Evolutionary conservation across 2,888 invertebrate species (phyloP).

Genomic region (Thereva unica): DNA sequence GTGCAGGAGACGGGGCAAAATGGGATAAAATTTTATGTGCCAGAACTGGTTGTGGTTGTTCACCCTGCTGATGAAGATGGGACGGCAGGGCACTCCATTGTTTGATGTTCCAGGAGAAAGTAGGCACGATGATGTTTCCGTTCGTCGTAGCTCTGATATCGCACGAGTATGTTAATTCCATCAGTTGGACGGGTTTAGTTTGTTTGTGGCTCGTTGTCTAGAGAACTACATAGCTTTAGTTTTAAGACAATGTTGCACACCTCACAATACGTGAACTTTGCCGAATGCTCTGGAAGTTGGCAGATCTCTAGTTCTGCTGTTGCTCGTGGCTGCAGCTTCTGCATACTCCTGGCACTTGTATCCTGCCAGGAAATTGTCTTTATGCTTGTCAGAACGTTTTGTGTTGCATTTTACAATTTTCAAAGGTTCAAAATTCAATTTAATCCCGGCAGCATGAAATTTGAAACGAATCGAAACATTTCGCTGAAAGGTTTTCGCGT

Average conservation of each 20-base stretch:
- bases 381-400: conserved; percentile 30
- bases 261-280: conserved; percentile 14
- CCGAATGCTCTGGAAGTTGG: conserved; percentile 23
- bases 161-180: too few species aligned
- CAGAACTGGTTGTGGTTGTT: conserved; percentile 28
- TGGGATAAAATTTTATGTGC: conserved; percentile 16
- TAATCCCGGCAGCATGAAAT: conserved; percentile 39
- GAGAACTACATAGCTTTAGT: conserved; percentile 8
- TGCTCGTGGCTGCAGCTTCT: conserved; percentile 18
- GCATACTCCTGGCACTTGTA: not conserved
- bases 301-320: conserved; percentile 17
- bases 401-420: conserved; percentile 31
- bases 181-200: too few species aligned
- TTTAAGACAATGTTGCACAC: not conserved
- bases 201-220: conserved; percentile 13
- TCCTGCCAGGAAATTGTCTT: conserved; percentile 14
- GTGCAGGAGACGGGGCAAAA: conserved; percentile 1
- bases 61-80: conserved; percentile 26
- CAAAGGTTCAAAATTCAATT: conserved; percentile 37
- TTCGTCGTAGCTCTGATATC: not conserved
- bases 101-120: conserved; percentile 23
- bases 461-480: conserved; percentile 37
- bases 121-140: not conserved
- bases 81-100: conserved; percentile 11
- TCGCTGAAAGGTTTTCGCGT: conserved; percentile 7